A percentile compares a stretch with the other conserved stretches of the same genome.
phyloP scores from a whole-genome alignment of 2,888 invertebrate species.

The Oxyteleia sp. region DNA sequence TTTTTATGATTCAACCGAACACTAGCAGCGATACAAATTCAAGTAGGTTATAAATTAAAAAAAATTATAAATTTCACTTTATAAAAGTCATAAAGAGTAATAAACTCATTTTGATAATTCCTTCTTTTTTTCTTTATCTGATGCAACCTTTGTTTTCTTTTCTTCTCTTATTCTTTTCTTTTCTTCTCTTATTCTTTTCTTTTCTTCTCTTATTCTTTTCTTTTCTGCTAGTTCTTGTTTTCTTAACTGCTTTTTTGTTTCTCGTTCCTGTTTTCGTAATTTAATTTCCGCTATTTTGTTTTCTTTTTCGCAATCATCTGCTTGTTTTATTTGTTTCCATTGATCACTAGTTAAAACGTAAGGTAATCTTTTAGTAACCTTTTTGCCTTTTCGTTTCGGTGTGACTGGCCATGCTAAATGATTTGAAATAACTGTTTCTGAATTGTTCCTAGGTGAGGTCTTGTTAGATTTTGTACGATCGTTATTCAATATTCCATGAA shows the following conservation, averaged over 20 bases:
- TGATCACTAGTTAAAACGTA: constrained; percentile 25
- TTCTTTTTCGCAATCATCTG: constrained; percentile 17
- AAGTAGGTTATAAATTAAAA: no score
- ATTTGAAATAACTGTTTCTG: constrained; percentile 24
- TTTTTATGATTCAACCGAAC: no score
- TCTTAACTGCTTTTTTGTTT: constrained; percentile 28
- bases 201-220: constrained; percentile 31
- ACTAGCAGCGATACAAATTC: no score
- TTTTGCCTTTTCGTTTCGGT: constrained; percentile 49
- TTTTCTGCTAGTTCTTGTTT: constrained; percentile 27
- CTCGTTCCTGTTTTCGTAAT: constrained; percentile 28
- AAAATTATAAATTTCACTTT: no score
- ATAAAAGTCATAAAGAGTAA: no score
- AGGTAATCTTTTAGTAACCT: constrained; percentile 42
- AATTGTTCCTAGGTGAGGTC: neutral
- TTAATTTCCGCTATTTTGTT: constrained; percentile 32
- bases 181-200: no score
- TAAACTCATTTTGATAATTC: no score
- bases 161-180: no score
- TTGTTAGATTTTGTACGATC: constrained; percentile 8
- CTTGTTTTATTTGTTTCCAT: constrained; percentile 27
- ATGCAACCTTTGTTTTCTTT: constrained; percentile 17
- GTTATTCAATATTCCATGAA: neutral
- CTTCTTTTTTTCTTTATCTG: constrained; percentile 31
- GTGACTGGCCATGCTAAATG: constrained; percentile 34